These are phyloP conservation scores for roundworm (Caenorhabditis elegans) DNA, from an alignment of 1,140 invertebrate species.

Conservation along the genomic window DNA sequence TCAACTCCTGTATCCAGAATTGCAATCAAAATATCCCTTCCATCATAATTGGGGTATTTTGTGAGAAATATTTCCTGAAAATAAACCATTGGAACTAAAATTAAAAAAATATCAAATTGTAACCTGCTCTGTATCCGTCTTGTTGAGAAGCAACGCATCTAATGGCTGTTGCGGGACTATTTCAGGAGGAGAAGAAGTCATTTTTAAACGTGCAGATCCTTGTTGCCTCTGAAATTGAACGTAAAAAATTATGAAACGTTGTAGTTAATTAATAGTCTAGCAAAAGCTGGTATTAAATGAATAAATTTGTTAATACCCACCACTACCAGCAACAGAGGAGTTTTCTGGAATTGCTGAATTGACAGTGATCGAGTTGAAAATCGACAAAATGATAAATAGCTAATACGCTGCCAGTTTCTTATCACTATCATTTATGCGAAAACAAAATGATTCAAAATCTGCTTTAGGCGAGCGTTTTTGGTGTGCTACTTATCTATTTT, in stretches of 20 bases:
- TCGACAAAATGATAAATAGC: slow-evolving; percentile 24
- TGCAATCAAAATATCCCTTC: slow-evolving; percentile 84
- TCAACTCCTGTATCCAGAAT: slow-evolving; percentile 97
- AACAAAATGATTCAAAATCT: slow-evolving; percentile 31
- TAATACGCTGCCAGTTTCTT: slow-evolving; percentile 14
- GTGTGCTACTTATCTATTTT: neutral
- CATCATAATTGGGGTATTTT: slow-evolving; percentile 90
- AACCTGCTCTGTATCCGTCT: neutral
- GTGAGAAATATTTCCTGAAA: slow-evolving; percentile 79
- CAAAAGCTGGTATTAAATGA: too few relatives aligned
- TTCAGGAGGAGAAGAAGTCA: neutral
- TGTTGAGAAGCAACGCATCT: slow-evolving; percentile 2
- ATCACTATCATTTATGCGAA: slow-evolving; percentile 32
- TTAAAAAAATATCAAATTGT: neutral
- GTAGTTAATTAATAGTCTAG: too few relatives aligned
- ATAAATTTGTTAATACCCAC: too few relatives aligned
- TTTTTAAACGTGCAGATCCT: neutral
- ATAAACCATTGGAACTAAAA: neutral
- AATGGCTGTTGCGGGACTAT: neutral
- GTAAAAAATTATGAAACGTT: too few relatives aligned
- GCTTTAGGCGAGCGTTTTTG: neutral
- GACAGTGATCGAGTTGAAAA: neutral
- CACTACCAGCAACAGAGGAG: neutral
- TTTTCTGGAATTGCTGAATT: slow-evolving; percentile 11
- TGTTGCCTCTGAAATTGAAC: neutral